Percentiles rank a stretch among this genome's conserved stretches.
These are phyloP conservation scores for Clarias batrachus DNA, from an alignment of 2,113 vertebrate genomes.

Conservation along the genomic window DNA sequence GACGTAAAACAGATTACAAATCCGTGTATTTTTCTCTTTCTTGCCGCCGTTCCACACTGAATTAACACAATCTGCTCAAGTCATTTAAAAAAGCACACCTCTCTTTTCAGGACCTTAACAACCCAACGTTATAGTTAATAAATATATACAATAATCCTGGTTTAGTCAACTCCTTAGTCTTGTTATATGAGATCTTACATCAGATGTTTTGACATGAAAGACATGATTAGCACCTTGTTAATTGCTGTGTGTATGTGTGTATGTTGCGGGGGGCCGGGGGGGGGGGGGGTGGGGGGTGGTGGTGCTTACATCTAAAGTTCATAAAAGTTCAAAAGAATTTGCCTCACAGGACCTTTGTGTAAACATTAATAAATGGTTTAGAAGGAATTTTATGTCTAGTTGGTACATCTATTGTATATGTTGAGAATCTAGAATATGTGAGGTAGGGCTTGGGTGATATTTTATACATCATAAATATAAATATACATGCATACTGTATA, in stretches of 20 bases:
- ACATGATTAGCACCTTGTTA: constrained; percentile 69
- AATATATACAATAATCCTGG: constrained; percentile 54
- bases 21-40: neutral
- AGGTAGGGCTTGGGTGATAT: neutral
- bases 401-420: neutral
- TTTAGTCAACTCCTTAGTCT: constrained; percentile 44
- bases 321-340: constrained; percentile 5
- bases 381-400: neutral
- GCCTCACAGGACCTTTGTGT: neutral
- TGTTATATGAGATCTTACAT: constrained; percentile 49
- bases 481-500: neutral
- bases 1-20: constrained; percentile 32
- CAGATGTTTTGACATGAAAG: constrained; percentile 70
- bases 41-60: neutral
- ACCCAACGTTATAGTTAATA: neutral
- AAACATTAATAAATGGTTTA: neutral
- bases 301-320: neutral
- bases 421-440: too few species aligned
- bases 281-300: neutral
- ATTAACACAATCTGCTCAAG: neutral
- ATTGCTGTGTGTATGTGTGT: neutral
- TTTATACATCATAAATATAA: too few species aligned
- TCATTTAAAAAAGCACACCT: neutral
- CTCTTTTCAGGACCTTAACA: neutral
- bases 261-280: neutral